Base-by-base conservation (phyloP, 1,140 invertebrate genomes). In the Drosophila bocki region DNA sequence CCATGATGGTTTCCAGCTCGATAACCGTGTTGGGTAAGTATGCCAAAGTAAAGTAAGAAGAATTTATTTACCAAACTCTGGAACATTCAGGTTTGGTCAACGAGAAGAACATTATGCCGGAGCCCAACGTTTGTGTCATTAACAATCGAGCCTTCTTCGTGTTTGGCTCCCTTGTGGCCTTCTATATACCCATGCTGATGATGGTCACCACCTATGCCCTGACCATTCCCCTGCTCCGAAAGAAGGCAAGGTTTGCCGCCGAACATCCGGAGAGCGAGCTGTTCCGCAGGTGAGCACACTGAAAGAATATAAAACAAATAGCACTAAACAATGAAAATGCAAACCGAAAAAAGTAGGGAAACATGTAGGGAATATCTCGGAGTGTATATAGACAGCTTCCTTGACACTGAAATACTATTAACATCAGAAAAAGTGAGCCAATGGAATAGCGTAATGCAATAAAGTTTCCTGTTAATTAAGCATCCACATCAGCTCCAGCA, bases 151-250 rank as follows among this genome's bases (percentile, higher is more conserved):
- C 96, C 12, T 98, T 98, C 93, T 97, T 97, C 94, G 95, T 97
- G 6, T 97, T 98, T 82, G 97, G 97, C 0, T 98, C 97, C 0
- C 93, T 99, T 77, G 95, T 98, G 50, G 97, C 95, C 37, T 99
- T 99, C 93, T 98, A 98, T 93, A 96, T 99, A 47, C 98, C 98
- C 1, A 97, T 99, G 95, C 93, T 98, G 42, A 97, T 98, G 56
- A 98, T 98, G 97, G 90, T 98, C 33, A 95, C 97, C 32, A 98
- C 97, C 1, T 99, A 98, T 84, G 95, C 96, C 0, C 94, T 98
- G 26, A 99, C 98, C 1, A 97, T 98, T 9, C 96, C 97, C 65
- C 93, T 98, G 57, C 93, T 98, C 35, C 94, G 96, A 60, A 95
- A 95, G 57, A 96, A 96, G 79, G 96, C 96, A 1, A 93, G 95